These are phyloP conservation scores for Scaptodrosophila lebanonensis DNA, from an alignment of 1,140 invertebrate genomes.

Conservation along the genomic window DNA sequence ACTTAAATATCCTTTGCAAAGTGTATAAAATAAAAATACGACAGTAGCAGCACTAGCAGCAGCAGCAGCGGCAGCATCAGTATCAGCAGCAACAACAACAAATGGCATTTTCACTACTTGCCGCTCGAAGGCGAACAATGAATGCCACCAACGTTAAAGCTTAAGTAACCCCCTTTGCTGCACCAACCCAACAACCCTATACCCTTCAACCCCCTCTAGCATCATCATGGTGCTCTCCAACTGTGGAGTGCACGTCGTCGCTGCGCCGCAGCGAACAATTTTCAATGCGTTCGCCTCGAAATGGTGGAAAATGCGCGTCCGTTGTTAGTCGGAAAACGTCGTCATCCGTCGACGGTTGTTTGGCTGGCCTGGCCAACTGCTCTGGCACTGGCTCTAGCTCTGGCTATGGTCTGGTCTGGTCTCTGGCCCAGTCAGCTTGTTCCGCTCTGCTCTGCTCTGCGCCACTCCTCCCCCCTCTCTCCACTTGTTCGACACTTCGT, in stretches of 20 bases:
- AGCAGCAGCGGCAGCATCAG: constrained; percentile 1
- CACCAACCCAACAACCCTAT: neutral
- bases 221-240: constrained; percentile 1
- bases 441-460: constrained; percentile 28
- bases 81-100: constrained; percentile 32
- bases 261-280: constrained; percentile 59
- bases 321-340: constrained; percentile 75
- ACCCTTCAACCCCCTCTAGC: constrained; percentile 7
- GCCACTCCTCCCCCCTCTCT: constrained; percentile 26
- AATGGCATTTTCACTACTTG: constrained; percentile 55
- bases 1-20: constrained; percentile 50
- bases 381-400: no score
- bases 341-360: constrained; percentile 74
- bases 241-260: constrained; percentile 52
- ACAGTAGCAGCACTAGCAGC: constrained; percentile 38
- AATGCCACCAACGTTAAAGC: constrained; percentile 69
- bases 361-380: constrained; percentile 55
- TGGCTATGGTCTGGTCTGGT: constrained; percentile 22
- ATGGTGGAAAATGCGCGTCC: constrained; percentile 74
- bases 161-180: constrained; percentile 31
- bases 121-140: constrained; percentile 60
- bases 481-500: no score
- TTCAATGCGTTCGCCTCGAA: constrained; percentile 74
- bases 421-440: constrained; percentile 22
- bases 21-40: constrained; percentile 55